These are phyloP conservation scores for Gorsachius magnificus DNA, from an alignment of 2,797 vertebrate species.

Conservation along the genomic window DNA sequence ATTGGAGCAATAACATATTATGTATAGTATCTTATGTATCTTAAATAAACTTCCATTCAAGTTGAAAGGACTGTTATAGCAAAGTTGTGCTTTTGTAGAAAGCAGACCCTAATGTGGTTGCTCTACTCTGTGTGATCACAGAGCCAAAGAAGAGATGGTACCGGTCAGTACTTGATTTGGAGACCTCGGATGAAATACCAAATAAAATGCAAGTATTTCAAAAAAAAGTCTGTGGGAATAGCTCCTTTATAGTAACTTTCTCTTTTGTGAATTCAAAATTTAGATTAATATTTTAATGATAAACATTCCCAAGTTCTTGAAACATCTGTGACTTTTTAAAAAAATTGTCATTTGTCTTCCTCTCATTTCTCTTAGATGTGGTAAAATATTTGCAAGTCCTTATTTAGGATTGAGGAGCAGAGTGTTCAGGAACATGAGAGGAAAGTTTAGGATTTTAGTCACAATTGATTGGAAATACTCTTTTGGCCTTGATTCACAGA, in stretches of 20 bases:
- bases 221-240: background rate
- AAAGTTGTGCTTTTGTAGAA: background rate
- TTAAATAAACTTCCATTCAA: background rate
- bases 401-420: background rate
- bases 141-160: background rate
- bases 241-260: background rate
- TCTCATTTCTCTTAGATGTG: background rate
- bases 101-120: background rate
- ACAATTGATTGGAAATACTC: background rate
- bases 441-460: background rate
- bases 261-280: background rate
- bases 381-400: background rate
- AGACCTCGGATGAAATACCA: background rate
- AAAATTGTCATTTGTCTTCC: background rate
- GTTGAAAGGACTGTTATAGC: background rate
- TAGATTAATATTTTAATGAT: background rate
- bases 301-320: background rate
- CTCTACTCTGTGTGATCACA: background rate
- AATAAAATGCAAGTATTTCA: background rate
- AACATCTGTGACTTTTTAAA: background rate
- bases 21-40: background rate
- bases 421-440: background rate
- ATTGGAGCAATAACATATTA: background rate
- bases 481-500: background rate
- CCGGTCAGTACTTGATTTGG: background rate